Evolutionary conservation across 2,797 vertebrate species (phyloP), one percentile per base, ranked within the genome.

Genomic region (Gallinago stenura): DNA sequence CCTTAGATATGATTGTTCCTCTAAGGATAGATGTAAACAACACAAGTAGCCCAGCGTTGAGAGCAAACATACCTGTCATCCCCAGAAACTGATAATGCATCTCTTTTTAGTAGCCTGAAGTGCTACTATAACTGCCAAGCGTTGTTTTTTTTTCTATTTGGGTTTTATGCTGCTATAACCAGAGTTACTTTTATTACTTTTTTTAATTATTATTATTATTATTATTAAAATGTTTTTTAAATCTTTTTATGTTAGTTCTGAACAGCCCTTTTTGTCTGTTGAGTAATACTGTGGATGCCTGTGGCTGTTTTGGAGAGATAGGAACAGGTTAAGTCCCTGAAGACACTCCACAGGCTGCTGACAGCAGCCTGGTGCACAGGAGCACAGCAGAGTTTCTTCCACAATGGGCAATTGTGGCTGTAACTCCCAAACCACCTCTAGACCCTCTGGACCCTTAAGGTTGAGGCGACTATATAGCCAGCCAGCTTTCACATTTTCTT

Each of bases 11-110:
- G 12, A 54, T 8, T 84, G 50, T 6, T 87, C 21, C 48, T 8
- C 0, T 61, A 62, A 54, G 35, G 13, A 39, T 13, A 77, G 9
- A 70, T 30, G 43, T 35, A 84, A 76, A 37, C 50, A 64, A 37
- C 5, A 24, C 43, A 15, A 71, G 15, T 17, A 76, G 51, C 12
- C 41, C 19, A 35, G 4, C 15, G 37, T 4, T 2, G 2, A 62
- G 7, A 62, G 31, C 7, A 76, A 83, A 68, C 28, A 35, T 35
- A 17, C 13, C 66, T 51, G 18, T 17, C 45, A 86, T 24, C 25
- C 7, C 39, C 43, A 69, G 57, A 90, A 81, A 82, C 8, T 15
- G 7, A 2, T 10, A 58, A 61, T 0, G 0, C 1, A 41, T 25
- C 50, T 61, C 54, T 46, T 87, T 54, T 35, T 31, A 50, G 43